A percentile compares a stretch with the other conserved stretches of the same genome.
phyloP scores from a whole-genome alignment of 2,888 invertebrate species.

The Cephus pulcher region DNA sequence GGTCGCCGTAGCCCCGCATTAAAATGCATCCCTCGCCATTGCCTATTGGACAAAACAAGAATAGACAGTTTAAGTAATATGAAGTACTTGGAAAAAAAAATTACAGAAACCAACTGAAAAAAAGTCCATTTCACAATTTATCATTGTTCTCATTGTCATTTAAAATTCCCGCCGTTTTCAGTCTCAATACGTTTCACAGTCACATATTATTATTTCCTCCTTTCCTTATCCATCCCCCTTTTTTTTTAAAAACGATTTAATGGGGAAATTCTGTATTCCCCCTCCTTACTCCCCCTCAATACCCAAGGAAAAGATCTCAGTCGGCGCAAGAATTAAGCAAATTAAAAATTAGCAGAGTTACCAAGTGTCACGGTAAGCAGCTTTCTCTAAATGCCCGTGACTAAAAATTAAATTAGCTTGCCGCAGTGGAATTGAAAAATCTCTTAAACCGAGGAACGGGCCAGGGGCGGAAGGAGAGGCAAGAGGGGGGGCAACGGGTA shows the following conservation, averaged over 20 bases:
- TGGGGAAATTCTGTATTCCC: conserved; percentile 7
- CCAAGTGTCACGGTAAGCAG: conserved; percentile 21
- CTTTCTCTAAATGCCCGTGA: conserved; percentile 5
- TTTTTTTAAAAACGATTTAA: not conserved
- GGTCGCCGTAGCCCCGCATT: conserved; percentile 47
- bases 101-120: not conserved
- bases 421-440: conserved; percentile 62
- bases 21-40: conserved; percentile 40
- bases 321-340: not conserved
- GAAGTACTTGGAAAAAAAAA: too few relatives aligned
- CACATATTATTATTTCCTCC: not conserved
- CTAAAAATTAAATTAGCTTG: conserved; percentile 59
- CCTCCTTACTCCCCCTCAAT: not conserved
- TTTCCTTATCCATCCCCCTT: not conserved
- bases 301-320: not conserved
- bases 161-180: not conserved
- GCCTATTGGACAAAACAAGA: not conserved
- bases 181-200: not conserved
- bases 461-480: not conserved
- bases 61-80: not conserved
- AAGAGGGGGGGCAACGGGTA: conserved; percentile 17
- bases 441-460: conserved; percentile 62
- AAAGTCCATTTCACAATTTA: not conserved
- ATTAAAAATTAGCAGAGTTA: conserved; percentile 15
- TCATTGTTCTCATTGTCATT: not conserved